Percentiles rank a stretch among this genome's conserved stretches.
These are phyloP conservation scores for Quiscalus mexicanus DNA, from an alignment of 2,113 vertebrate species.

Conservation along the genomic window DNA sequence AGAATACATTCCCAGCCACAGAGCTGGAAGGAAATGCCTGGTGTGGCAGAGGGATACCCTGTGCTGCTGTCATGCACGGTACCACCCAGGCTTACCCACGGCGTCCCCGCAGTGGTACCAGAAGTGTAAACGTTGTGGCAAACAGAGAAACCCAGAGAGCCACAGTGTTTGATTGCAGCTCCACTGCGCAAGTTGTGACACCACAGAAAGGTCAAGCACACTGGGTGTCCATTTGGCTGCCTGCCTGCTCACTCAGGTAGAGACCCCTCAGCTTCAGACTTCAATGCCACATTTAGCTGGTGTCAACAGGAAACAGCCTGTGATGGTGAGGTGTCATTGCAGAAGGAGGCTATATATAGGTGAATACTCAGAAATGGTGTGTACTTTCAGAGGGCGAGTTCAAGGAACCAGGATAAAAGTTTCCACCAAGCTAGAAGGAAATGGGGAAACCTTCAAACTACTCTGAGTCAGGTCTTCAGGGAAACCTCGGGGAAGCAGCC, in stretches of 20 bases:
- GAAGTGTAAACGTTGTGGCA: not conserved
- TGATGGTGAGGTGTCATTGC: not conserved
- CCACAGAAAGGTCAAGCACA: not conserved
- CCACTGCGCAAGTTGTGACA: not conserved
- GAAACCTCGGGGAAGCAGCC: slow-evolving; percentile 10
- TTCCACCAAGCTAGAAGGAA: slow-evolving; percentile 44
- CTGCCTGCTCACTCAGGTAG: slow-evolving; percentile 7
- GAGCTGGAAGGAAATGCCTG: slow-evolving; percentile 1
- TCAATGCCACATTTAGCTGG: slow-evolving; percentile 1
- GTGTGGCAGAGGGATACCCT: not conserved
- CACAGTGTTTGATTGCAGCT: slow-evolving; percentile 17
- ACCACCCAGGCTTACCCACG: not conserved
- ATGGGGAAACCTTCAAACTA: slow-evolving; percentile 35
- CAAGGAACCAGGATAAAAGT: slow-evolving; percentile 40
- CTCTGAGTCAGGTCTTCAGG: slow-evolving; percentile 54
- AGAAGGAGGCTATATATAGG: slow-evolving; percentile 49
- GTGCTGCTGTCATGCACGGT: not conserved
- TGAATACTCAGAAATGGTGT: slow-evolving; percentile 46
- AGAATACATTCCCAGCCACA: fast-evolving
- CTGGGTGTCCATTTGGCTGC: not conserved
- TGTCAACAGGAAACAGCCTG: slow-evolving; percentile 49
- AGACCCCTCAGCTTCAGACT: slow-evolving; percentile 20
- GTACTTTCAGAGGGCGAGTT: slow-evolving; percentile 2
- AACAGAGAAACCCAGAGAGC: slow-evolving; percentile 26
- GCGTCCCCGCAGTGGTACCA: not conserved